Conservation (phyloP, 1,140 invertebrate species). For the Microvelia longipes region DNA sequence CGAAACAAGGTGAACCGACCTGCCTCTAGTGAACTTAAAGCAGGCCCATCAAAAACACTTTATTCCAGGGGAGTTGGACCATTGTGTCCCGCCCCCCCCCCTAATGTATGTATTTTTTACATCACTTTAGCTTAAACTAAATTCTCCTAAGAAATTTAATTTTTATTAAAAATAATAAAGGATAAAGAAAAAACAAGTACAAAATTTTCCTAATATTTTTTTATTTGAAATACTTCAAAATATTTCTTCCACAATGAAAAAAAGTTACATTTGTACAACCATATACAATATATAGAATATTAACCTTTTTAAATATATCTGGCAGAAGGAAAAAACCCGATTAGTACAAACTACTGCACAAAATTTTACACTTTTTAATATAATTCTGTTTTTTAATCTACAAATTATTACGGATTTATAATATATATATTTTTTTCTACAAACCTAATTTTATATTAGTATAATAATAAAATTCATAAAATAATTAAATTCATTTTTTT, state of each 20-base stretch:
- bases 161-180: too few species aligned
- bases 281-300: conserved; percentile 21
- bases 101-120: too few species aligned
- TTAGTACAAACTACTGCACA: conserved; percentile 18
- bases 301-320: too few species aligned
- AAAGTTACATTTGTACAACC: conserved; percentile 23
- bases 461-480: conserved; percentile 2
- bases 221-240: conserved; percentile 23
- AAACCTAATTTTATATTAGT: conserved; percentile 10
- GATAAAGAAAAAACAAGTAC: too few species aligned
- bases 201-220: too few species aligned
- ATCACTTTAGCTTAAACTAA: too few species aligned
- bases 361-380: conserved; percentile 17
- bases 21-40: too few species aligned
- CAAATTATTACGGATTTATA: neutral
- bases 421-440: conserved; percentile 4
- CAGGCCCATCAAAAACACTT: too few species aligned
- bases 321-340: conserved; percentile 15
- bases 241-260: conserved; percentile 21
- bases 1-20: too few species aligned
- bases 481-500: neutral
- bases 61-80: too few species aligned
- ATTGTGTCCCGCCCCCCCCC: too few species aligned
- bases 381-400: neutral
- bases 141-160: too few species aligned